Evolutionary conservation across 2,888 invertebrate genomes (phyloP).

Genomic region (Ochropleura plecta): DNA sequence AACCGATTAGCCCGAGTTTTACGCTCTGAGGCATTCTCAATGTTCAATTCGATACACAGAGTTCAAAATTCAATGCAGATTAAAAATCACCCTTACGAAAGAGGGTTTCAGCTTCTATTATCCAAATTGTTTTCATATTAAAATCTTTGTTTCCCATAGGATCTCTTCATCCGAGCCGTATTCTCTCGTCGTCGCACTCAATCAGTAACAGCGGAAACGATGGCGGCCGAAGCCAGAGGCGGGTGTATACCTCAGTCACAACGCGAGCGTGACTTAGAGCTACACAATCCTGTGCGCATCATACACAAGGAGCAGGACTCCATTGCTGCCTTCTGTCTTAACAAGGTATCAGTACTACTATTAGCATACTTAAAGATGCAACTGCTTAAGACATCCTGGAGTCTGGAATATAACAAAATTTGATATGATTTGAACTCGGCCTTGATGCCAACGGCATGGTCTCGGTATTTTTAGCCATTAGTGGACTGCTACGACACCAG

Average conservation of each 20-base stretch:
- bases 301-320: conserved; percentile 99
- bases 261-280: conserved; percentile 77
- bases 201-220: conserved; percentile 72
- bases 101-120: neutral
- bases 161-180: conserved; percentile 98
- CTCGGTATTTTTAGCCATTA: neutral
- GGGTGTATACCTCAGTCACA: conserved; percentile 70
- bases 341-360: conserved; percentile 92
- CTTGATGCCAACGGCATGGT: neutral
- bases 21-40: neutral
- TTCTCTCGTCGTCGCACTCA: conserved; percentile 95
- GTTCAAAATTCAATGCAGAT: neutral
- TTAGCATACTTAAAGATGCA: neutral
- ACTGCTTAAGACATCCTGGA: neutral
- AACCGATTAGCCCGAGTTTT: neutral
- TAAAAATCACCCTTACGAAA: neutral
- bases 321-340: conserved; percentile 98
- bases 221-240: conserved; percentile 59
- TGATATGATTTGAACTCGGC: neutral
- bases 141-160: conserved; percentile 78
- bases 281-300: conserved; percentile 96
- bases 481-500: neutral
- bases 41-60: neutral
- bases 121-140: neutral
- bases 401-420: neutral